phyloP scores from a whole-genome alignment of 2,113 vertebrate genomes.

The Cranoglanis bouderius region DNA sequence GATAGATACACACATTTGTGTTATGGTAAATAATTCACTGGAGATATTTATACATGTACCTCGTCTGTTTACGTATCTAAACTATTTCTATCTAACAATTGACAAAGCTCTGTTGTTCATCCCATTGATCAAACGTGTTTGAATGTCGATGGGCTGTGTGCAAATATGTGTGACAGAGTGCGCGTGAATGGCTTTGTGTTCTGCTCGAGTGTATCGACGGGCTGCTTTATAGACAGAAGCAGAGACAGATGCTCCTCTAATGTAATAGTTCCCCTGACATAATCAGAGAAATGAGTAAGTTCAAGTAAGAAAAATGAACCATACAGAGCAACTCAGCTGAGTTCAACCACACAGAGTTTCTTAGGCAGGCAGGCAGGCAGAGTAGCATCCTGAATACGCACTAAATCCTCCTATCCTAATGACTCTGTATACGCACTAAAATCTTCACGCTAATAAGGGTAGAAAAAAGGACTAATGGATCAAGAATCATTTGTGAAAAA shows the following conservation, averaged over 20 bases:
- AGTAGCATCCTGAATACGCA: not conserved
- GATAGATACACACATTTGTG: not conserved
- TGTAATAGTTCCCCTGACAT: slow-evolving; percentile 39
- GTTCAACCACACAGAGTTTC: not conserved
- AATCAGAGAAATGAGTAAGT: slow-evolving; percentile 18
- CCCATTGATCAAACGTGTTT: slow-evolving; percentile 72
- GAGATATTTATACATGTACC: slow-evolving; percentile 68
- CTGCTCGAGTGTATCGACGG: slow-evolving; percentile 39
- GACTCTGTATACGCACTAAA: not conserved
- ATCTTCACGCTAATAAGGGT: not conserved
- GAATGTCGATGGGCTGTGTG: slow-evolving; percentile 45
- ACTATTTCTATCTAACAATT: slow-evolving; percentile 72
- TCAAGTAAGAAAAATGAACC: slow-evolving; percentile 4
- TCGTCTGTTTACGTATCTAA: slow-evolving; percentile 68
- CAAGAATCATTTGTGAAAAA: not conserved
- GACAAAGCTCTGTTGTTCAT: slow-evolving; percentile 67
- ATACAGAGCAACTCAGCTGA: not conserved
- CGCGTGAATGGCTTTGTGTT: slow-evolving; percentile 40
- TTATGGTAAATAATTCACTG: slow-evolving; percentile 71
- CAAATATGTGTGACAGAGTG: slow-evolving; percentile 31
- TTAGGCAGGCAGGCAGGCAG: not conserved
- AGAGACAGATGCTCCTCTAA: slow-evolving; percentile 43
- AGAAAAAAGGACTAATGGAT: not conserved
- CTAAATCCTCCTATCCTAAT: no score
- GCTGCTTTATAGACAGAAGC: slow-evolving; percentile 30